A percentile compares a stretch with the other conserved stretches of the same genome.
These are phyloP conservation scores for Alloscopus bannaensis DNA, from an alignment of 2,888 invertebrate species.

Conservation along the genomic window DNA sequence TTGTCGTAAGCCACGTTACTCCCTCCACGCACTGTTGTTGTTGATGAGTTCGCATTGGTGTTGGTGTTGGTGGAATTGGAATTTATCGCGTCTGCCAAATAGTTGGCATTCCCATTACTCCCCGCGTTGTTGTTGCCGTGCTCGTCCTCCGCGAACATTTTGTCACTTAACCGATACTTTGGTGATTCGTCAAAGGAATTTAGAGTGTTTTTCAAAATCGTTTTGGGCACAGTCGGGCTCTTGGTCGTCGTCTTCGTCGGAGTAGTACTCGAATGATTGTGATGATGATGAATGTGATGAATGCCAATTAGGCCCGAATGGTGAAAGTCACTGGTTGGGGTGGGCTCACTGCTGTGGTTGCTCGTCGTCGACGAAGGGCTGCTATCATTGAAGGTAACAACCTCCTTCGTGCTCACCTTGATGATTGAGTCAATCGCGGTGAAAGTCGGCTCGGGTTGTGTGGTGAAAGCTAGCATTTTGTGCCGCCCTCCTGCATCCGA, in stretches of 20 bases:
- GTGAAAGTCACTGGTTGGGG: slow-evolving; percentile 13
- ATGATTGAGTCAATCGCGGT: slow-evolving; percentile 67
- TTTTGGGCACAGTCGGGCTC: slow-evolving; percentile 44
- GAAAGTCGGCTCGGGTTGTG: slow-evolving; percentile 64
- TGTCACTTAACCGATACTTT: slow-evolving; percentile 56
- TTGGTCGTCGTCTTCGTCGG: slow-evolving; percentile 6
- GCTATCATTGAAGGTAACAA: slow-evolving; percentile 57
- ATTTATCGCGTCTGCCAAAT: slow-evolving; percentile 62
- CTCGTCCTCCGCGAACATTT: slow-evolving; percentile 51
- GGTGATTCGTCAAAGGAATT: slow-evolving; percentile 28
- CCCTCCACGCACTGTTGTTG: background rate
- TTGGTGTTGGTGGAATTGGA: slow-evolving; percentile 48
- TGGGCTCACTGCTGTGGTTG: slow-evolving; percentile 32
- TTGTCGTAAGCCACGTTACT: slow-evolving; percentile 48
- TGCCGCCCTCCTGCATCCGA: slow-evolving; percentile 71
- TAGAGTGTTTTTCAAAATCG: slow-evolving; percentile 49
- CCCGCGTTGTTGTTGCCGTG: slow-evolving; percentile 47
- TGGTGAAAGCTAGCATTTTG: slow-evolving; percentile 73
- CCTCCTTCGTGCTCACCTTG: slow-evolving; percentile 62
- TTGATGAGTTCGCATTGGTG: background rate
- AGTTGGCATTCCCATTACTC: slow-evolving; percentile 65
- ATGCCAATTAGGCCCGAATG: slow-evolving; percentile 44
- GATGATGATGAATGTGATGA: slow-evolving; percentile 27
- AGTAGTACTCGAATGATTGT: background rate
- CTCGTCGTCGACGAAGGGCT: slow-evolving; percentile 51